phyloP scores from a whole-genome alignment of 2,797 vertebrate species.

The Chloroceryle amazona region DNA sequence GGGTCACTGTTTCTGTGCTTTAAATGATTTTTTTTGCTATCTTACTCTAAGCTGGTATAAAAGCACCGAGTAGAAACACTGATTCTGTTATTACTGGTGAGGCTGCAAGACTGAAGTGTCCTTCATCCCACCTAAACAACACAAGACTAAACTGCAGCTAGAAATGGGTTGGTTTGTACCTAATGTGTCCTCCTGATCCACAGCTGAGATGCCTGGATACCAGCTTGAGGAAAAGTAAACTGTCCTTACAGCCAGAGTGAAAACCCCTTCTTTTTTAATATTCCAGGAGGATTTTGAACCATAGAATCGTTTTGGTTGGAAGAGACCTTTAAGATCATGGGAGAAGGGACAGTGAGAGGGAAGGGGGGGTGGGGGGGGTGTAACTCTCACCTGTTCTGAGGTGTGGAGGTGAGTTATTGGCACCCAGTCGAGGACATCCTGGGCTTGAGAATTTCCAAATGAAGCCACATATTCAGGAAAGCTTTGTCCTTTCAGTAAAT shows the following conservation, averaged over 20 bases:
- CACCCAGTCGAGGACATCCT: constrained; percentile 89
- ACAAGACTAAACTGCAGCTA: background rate
- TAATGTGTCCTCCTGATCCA: accelerated
- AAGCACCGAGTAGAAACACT: background rate
- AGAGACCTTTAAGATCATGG: background rate
- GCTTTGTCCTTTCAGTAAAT: constrained; percentile 86
- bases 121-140: background rate
- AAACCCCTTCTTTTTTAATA: background rate
- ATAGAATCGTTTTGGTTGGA: background rate
- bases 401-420: constrained; percentile 76
- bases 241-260: background rate
- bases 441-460: constrained; percentile 90
- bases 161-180: background rate
- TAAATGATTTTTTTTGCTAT: background rate
- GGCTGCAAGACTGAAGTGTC: background rate
- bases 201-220: background rate
- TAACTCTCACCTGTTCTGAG: constrained; percentile 54
- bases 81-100: background rate
- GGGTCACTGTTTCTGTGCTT: background rate
- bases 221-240: background rate
- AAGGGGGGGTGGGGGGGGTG: background rate
- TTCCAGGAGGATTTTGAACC: background rate
- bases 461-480: constrained; percentile 88
- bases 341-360: background rate
- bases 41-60: background rate